These are phyloP conservation scores for Euwallacea similis DNA, from an alignment of 1,140 invertebrate genomes.

Conservation along the genomic window DNA sequence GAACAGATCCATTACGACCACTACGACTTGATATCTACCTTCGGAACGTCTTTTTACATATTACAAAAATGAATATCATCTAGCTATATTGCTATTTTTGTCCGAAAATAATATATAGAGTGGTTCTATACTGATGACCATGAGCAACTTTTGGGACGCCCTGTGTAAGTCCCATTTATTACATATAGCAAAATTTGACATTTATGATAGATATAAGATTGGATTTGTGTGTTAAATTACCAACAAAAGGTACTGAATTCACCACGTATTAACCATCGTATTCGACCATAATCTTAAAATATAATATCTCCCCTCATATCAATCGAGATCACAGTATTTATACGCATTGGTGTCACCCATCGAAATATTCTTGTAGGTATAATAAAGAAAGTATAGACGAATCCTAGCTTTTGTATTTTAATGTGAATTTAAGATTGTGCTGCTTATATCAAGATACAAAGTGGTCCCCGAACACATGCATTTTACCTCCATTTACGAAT, in stretches of 20 bases:
- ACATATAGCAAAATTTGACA: too few species aligned
- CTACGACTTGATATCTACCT: not conserved
- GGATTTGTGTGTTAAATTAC: not conserved
- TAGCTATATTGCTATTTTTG: not conserved
- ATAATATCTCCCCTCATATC: not conserved
- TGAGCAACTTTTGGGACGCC: too few species aligned
- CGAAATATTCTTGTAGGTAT: not conserved
- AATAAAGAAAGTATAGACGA: constrained; percentile 3
- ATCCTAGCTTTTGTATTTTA: constrained; percentile 20
- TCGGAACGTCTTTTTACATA: not conserved
- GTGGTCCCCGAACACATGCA: too few species aligned
- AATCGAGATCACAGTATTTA: constrained; percentile 1
- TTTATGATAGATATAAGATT: too few species aligned
- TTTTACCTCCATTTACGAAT: constrained; percentile 22
- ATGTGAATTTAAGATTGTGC: constrained; percentile 5
- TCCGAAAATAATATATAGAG: not conserved
- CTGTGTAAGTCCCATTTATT: too few species aligned
- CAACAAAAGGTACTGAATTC: not conserved
- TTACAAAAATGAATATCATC: not conserved
- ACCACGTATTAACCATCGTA: not conserved
- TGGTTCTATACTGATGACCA: not conserved
- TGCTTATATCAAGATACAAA: not conserved
- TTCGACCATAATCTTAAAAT: not conserved
- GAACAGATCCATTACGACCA: too few species aligned
- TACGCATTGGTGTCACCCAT: not conserved